Base-by-base conservation (phyloP, 2,113 vertebrate genomes). In the Stigmatopora argus region DNA sequence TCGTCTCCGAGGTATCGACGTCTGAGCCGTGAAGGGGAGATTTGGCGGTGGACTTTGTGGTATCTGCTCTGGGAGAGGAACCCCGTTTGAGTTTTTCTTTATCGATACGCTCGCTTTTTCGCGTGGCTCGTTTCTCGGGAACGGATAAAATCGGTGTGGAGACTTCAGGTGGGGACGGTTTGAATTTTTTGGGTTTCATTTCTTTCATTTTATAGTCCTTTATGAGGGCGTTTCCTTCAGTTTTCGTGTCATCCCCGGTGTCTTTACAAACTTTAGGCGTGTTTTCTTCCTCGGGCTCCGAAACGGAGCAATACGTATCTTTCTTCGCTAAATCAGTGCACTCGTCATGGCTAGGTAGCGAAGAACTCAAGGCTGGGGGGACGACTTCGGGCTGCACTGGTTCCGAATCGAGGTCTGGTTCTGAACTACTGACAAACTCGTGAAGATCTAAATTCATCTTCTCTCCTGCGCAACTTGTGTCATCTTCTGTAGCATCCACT, bases 21-120 rank as follows among this genome's bases (percentile, higher is more conserved):
- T 97, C 97, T 8, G 86, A 69, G 1, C 89, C 90, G 51, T 94
- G 91, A 75, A 91, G 92, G 0, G 95, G 94, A 56, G 95, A 96
- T 85, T 96, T 98, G 60, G 90, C 88, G 55, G 93, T 87, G 0
- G 92, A 92, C 74, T 92, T 93, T 31, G 26, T 31, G 0, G 87
- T 87, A 55, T 98, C 97, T 41, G 92, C 95, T 58, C 96, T 94
- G 41, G 97, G 96, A 38, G 96, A 99, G 15, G 73, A 92, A 0
- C 94, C 95, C 47, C 96, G 89, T 81, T 95, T 99, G 0, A 94
- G 88, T 48, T 96, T 99, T 62, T 99, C 96, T 66, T 93, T 93
- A 83, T 99, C 97, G 67, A 98, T 98, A 48, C 97, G 92, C 76
- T 98, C 95, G 0, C 97, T 99, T 80, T 99, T 99, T 49, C 96